Percentiles rank a stretch among this genome's conserved stretches.
phyloP scores from a whole-genome alignment of 2,113 vertebrate species.

The Sphyrna mokarran region DNA sequence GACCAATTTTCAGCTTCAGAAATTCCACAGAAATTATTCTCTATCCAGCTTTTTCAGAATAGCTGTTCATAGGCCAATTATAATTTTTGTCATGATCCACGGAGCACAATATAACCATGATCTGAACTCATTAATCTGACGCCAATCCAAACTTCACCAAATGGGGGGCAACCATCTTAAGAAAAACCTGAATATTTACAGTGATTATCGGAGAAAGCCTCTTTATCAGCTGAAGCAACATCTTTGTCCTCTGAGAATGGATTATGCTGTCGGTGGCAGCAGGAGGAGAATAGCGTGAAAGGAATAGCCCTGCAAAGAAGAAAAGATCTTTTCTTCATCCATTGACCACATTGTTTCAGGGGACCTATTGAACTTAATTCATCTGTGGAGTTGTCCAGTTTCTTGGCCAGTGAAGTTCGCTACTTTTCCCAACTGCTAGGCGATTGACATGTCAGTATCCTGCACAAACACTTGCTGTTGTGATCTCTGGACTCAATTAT shows the following conservation, averaged over 20 bases:
- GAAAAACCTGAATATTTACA: background rate
- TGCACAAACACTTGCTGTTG: background rate
- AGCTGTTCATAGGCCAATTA: slow-evolving; percentile 28
- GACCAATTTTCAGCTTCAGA: slow-evolving; percentile 30
- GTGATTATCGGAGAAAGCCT: background rate
- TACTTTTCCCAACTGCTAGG: background rate
- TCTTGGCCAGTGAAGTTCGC: background rate
- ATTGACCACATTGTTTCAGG: background rate
- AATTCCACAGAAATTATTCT: background rate
- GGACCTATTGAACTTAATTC: background rate
- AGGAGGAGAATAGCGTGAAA: background rate
- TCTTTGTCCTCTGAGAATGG: background rate
- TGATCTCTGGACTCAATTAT: background rate
- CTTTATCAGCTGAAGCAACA: background rate
- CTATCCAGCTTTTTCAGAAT: background rate
- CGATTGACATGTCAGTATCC: background rate
- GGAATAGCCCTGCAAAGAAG: background rate
- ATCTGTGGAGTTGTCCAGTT: background rate
- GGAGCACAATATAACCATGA: background rate
- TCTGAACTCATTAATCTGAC: slow-evolving; percentile 3
- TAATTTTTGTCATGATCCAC: background rate
- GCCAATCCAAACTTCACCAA: background rate
- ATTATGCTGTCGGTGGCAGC: background rate
- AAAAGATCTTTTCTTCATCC: background rate
- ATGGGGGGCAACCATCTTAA: background rate